phyloP scores from a whole-genome alignment of 2,888 invertebrate species.

The Cephus pygmeus region DNA sequence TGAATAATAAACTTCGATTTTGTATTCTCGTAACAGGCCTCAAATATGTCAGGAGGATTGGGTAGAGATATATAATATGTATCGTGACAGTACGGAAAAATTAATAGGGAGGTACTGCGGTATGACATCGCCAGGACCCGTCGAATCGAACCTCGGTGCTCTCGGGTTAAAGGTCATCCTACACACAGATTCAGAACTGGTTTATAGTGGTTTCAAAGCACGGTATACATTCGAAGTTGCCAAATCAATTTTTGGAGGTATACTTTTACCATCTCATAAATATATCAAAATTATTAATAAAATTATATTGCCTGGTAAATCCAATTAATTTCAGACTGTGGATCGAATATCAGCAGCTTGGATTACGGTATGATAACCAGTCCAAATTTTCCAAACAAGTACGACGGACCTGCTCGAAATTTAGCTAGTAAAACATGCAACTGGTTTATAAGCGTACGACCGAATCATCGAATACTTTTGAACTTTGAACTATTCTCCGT shows the following conservation, averaged over 20 bases:
- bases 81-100: constrained; percentile 83
- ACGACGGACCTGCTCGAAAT: constrained; percentile 83
- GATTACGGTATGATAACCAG: constrained; percentile 87
- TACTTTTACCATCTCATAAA: constrained; percentile 14
- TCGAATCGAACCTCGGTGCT: constrained; percentile 91
- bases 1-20: neutral
- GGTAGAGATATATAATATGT: constrained; percentile 93
- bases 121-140: constrained; percentile 91
- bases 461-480: constrained; percentile 88
- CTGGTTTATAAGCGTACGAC: constrained; percentile 93
- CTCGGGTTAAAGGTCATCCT: constrained; percentile 88
- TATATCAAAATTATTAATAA: neutral
- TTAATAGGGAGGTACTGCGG: constrained; percentile 94
- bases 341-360: constrained; percentile 87
- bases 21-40: constrained; percentile 67
- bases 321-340: constrained; percentile 76
- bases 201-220: constrained; percentile 96
- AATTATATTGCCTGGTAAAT: neutral
- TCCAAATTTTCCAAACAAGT: constrained; percentile 91
- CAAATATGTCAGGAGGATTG: constrained; percentile 90
- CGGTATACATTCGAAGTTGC: constrained; percentile 92
- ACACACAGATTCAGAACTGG: constrained; percentile 87
- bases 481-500: constrained; percentile 92
- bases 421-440: constrained; percentile 92
- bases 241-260: constrained; percentile 85